Conservation (phyloP, 2,888 invertebrate species). For the Anoplius nigerrimus region DNA sequence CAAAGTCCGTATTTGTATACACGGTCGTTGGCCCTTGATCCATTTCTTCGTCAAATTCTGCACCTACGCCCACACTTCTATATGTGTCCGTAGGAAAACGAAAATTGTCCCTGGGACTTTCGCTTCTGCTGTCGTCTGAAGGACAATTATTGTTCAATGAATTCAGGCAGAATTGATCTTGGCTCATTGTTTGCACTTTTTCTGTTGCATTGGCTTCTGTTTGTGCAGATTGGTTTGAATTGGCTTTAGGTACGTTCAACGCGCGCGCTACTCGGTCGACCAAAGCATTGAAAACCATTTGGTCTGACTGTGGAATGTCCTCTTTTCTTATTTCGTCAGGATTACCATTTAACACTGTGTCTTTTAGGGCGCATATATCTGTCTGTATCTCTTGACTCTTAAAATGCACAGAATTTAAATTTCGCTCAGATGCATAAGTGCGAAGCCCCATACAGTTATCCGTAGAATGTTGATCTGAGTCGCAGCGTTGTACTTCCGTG, state of each 20-base stretch:
- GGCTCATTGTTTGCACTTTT: slow-evolving; percentile 18
- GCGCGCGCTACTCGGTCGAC: slow-evolving; percentile 59
- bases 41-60: slow-evolving; percentile 64
- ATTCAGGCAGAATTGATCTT: slow-evolving; percentile 39
- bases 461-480: too few species aligned
- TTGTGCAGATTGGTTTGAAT: slow-evolving; percentile 53
- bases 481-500: slow-evolving; percentile 5
- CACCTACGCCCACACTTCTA: slow-evolving; percentile 70
- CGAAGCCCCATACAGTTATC: not conserved
- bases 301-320: slow-evolving; percentile 24
- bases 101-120: slow-evolving; percentile 60
- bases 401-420: slow-evolving; percentile 21
- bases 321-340: slow-evolving; percentile 40
- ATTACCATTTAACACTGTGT: slow-evolving; percentile 39
- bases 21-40: slow-evolving; percentile 47
- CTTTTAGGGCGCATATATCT: slow-evolving; percentile 57
- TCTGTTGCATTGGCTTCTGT: slow-evolving; percentile 27
- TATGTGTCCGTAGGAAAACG: slow-evolving; percentile 61
- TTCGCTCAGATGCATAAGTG: slow-evolving; percentile 3
- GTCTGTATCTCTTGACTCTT: slow-evolving; percentile 67
- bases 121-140: slow-evolving; percentile 61
- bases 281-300: slow-evolving; percentile 53
- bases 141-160: slow-evolving; percentile 53
- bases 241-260: slow-evolving; percentile 55
- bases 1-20: slow-evolving; percentile 37